Conservation (phyloP, 2,888 invertebrate genomes). For the Dysmachus trigonus region DNA sequence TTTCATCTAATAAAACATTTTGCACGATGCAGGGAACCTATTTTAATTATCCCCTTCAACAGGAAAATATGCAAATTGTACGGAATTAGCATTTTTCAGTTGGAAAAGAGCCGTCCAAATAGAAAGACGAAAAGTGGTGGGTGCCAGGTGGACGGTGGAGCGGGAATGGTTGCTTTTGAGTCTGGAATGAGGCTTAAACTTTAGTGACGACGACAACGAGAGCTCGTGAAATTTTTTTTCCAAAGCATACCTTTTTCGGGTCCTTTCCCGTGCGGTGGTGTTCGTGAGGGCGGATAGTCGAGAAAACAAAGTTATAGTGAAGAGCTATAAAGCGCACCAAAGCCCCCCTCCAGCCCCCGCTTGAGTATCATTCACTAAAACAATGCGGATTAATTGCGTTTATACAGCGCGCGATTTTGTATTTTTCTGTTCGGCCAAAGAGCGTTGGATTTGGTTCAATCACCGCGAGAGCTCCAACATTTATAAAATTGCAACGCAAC, state of each 20-base stretch:
- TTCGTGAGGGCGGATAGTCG: not conserved
- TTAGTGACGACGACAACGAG: not conserved
- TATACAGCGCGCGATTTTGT: not conserved
- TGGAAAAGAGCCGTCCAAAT: conserved; percentile 18
- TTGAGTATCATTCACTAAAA: conserved; percentile 8
- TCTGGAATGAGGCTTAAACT: not conserved
- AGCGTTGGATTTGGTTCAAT: not conserved
- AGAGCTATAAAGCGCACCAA: not conserved
- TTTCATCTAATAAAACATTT: conserved; percentile 33
- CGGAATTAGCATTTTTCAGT: conserved; percentile 26
- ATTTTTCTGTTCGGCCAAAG: not conserved
- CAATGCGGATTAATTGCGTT: conserved; percentile 22
- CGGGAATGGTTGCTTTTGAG: not conserved
- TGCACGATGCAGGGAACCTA: conserved; percentile 23
- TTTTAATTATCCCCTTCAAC: conserved; percentile 30
- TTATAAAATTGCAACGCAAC: not conserved
- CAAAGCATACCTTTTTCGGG: not conserved
- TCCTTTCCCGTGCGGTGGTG: not conserved
- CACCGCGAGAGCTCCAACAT: not conserved
- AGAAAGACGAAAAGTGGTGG: not conserved
- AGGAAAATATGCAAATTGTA: conserved; percentile 27
- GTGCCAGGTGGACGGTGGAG: not conserved
- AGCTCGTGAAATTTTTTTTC: not conserved
- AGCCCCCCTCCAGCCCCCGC: not conserved
- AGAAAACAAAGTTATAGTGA: not conserved